A percentile compares a stretch with the other conserved stretches of the same genome.
Evolutionary conservation across 2,888 invertebrate genomes (phyloP).

Genomic region (Pammene aurita): DNA sequence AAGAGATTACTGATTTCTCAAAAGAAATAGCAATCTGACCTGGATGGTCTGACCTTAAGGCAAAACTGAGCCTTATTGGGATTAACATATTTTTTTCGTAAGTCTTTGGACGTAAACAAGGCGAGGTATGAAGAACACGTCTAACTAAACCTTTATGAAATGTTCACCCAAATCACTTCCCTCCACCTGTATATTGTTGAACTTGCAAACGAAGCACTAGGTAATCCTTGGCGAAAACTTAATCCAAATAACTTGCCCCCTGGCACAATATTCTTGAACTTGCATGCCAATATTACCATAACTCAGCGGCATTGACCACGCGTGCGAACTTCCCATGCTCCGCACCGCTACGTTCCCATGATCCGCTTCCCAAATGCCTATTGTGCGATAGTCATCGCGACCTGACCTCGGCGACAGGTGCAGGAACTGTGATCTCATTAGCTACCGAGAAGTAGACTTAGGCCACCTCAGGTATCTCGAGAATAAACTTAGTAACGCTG

Average conservation of each 20-base stretch:
- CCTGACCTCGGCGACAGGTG: conserved; percentile 68
- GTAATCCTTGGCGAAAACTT: too few species aligned
- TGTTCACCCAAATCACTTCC: too few species aligned
- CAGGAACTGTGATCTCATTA: background rate
- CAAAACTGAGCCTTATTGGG: too few species aligned
- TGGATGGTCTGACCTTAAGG: too few species aligned
- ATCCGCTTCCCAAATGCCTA: conserved; percentile 68
- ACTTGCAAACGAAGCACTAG: too few species aligned
- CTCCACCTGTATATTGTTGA: too few species aligned
- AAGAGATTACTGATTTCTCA: too few species aligned
- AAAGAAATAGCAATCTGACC: too few species aligned
- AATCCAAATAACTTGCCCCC: background rate
- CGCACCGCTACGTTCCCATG: conserved; percentile 72
- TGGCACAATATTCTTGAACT: conserved; percentile 16
- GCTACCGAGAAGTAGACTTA: background rate
- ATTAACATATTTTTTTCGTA: too few species aligned
- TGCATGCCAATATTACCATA: conserved; percentile 22
- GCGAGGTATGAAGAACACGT: too few species aligned
- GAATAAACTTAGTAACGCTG: background rate
- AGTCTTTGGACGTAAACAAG: too few species aligned
- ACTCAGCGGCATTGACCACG: conserved; percentile 42
- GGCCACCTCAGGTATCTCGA: background rate
- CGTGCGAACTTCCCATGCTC: conserved; percentile 38
- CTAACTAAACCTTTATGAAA: too few species aligned
- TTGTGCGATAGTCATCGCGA: conserved; percentile 67